These are phyloP conservation scores for Syrista parreyssii DNA, from an alignment of 2,888 invertebrate genomes.

Conservation along the genomic window DNA sequence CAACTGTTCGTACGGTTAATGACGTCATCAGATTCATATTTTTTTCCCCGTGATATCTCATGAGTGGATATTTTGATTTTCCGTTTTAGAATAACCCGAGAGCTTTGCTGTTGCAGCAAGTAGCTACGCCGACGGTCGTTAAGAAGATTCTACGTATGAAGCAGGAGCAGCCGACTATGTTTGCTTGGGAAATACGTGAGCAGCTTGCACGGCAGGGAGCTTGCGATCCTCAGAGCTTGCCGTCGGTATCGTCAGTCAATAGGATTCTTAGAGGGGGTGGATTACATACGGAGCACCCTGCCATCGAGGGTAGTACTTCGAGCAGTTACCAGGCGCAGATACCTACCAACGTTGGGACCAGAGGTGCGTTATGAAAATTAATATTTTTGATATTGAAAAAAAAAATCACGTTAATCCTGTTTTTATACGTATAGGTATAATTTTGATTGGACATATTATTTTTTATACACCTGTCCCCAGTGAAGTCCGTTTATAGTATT, in stretches of 20 bases:
- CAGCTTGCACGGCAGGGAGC: conserved; percentile 89
- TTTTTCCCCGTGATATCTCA: neutral
- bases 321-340: conserved; percentile 51
- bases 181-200: conserved; percentile 97
- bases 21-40: neutral
- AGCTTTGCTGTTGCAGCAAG: conserved; percentile 79
- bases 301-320: conserved; percentile 48
- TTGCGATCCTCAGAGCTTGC: conserved; percentile 91
- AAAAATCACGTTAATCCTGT: neutral
- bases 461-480: conserved; percentile 46
- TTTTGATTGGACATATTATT: neutral
- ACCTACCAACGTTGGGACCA: conserved; percentile 46
- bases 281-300: conserved; percentile 73
- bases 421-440: conserved; percentile 5
- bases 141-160: conserved; percentile 94
- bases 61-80: conserved; percentile 8
- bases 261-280: conserved; percentile 91
- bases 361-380: conserved; percentile 42
- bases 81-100: conserved; percentile 22
- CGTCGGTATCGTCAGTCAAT: conserved; percentile 95
- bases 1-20: neutral
- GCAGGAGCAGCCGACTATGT: conserved; percentile 95
- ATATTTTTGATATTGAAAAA: conserved; percentile 4
- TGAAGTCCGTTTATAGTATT: neutral
- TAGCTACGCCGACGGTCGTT: conserved; percentile 94